Percentiles rank a stretch among this genome's conserved stretches.
Evolutionary conservation across 2,797 vertebrate species (phyloP).

Genomic region (Sparidentex hasta): DNA sequence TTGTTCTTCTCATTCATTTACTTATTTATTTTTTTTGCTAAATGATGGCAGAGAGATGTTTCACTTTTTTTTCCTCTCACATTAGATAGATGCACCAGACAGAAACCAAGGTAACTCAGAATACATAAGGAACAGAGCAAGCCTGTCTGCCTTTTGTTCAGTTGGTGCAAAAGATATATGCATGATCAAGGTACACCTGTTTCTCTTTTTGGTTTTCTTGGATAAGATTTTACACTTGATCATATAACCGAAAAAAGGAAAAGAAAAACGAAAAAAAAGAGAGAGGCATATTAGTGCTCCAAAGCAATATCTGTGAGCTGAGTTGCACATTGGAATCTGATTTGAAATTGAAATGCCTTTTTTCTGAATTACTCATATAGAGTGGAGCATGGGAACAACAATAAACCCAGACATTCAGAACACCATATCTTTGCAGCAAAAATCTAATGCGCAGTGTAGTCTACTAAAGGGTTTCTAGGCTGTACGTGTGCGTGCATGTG

Average conservation of each 20-base stretch:
- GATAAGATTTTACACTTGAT: background rate
- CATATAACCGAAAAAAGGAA: background rate
- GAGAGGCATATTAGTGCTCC: slow-evolving; percentile 9
- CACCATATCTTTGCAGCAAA: slow-evolving; percentile 54
- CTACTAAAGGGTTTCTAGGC: slow-evolving; percentile 58
- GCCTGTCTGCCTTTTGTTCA: background rate
- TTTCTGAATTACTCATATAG: slow-evolving; percentile 36
- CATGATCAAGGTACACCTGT: background rate
- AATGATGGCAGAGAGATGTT: slow-evolving; percentile 17
- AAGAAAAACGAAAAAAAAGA: background rate
- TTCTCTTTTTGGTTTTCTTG: background rate
- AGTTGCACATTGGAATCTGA: slow-evolving; percentile 46
- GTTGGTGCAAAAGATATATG: background rate
- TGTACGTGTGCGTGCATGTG: slow-evolving; percentile 62
- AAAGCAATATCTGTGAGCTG: slow-evolving; percentile 34
- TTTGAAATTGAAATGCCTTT: slow-evolving; percentile 59
- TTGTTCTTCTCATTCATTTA: background rate
- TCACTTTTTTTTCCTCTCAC: background rate
- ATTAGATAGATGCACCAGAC: slow-evolving; percentile 2
- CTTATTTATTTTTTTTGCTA: slow-evolving; percentile 3
- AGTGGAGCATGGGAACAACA: slow-evolving; percentile 41
- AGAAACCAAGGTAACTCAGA: background rate
- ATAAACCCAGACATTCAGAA: slow-evolving; percentile 52
- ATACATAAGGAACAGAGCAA: background rate
- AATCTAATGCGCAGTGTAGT: slow-evolving; percentile 59